Evolutionary conservation across 2,113 vertebrate genomes (phyloP).

Genomic region (Sisor rabdophorus): DNA sequence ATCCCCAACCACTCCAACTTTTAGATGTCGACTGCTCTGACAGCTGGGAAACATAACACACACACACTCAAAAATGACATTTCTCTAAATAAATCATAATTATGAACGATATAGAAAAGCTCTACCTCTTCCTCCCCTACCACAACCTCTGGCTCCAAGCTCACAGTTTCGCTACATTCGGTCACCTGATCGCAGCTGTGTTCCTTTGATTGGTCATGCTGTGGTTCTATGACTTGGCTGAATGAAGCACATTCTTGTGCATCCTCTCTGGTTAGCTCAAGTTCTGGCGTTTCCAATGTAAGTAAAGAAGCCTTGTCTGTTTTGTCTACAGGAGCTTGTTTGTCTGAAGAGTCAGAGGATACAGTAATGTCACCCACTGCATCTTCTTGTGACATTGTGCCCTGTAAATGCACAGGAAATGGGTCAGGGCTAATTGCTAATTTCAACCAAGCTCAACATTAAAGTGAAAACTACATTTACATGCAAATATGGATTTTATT

Average conservation of each 20-base stretch:
- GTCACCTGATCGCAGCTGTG: slow-evolving; percentile 49
- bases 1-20: slow-evolving; percentile 80
- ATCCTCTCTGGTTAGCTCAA: slow-evolving; percentile 1
- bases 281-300: slow-evolving; percentile 25
- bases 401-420: slow-evolving; percentile 45
- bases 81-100: background rate
- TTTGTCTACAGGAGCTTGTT: slow-evolving; percentile 30
- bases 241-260: slow-evolving; percentile 11
- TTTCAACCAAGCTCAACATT: background rate
- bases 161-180: slow-evolving; percentile 70
- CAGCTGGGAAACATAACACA: slow-evolving; percentile 43
- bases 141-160: slow-evolving; percentile 59
- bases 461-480: background rate
- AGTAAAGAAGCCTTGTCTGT: slow-evolving; percentile 36
- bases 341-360: slow-evolving; percentile 30
- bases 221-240: background rate
- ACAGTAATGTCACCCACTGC: slow-evolving; percentile 31
- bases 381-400: slow-evolving; percentile 66
- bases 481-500: background rate
- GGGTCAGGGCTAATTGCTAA: background rate
- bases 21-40: slow-evolving; percentile 55
- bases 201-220: slow-evolving; percentile 25
- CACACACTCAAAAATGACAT: slow-evolving; percentile 10
- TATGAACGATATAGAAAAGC: background rate
- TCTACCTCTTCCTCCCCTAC: slow-evolving; percentile 57